These are phyloP conservation scores for Pseudomyrmex flavicornis DNA, from an alignment of 1,140 invertebrate species.

Conservation along the genomic window DNA sequence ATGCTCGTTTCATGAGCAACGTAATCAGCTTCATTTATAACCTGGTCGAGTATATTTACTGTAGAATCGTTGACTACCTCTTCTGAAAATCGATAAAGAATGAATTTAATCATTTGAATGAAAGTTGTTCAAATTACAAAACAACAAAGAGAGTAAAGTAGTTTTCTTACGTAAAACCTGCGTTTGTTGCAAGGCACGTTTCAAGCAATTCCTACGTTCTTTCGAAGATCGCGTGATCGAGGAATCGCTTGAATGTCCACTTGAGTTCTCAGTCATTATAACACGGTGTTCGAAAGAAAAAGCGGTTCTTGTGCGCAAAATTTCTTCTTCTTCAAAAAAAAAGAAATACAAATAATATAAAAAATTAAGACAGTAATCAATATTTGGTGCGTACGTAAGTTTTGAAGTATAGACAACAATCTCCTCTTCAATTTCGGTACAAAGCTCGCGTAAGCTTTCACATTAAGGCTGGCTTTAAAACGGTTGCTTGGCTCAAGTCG, in stretches of 20 bases:
- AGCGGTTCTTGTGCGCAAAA: too few relatives aligned
- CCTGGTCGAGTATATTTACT: slow-evolving; percentile 65
- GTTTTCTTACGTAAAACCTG: slow-evolving; percentile 68
- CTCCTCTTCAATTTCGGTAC: too few relatives aligned
- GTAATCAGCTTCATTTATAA: slow-evolving; percentile 69
- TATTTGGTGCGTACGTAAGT: too few relatives aligned
- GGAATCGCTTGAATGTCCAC: slow-evolving; percentile 35
- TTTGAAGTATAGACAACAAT: too few relatives aligned
- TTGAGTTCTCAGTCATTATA: neutral
- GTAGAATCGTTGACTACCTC: slow-evolving; percentile 49
- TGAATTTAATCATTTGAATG: slow-evolving; percentile 38
- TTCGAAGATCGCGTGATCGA: slow-evolving; percentile 56
- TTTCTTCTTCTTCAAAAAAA: neutral
- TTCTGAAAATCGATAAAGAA: slow-evolving; percentile 48
- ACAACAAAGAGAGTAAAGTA: neutral
- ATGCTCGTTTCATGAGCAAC: slow-evolving; percentile 71
- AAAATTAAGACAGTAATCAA: too few relatives aligned
- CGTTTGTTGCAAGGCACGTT: slow-evolving; percentile 48
- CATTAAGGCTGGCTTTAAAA: too few relatives aligned
- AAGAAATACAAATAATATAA: neutral
- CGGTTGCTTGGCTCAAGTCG: too few relatives aligned
- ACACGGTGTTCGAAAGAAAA: too few relatives aligned
- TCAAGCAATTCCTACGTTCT: slow-evolving; percentile 68
- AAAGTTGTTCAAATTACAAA: neutral
- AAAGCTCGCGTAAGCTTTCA: too few relatives aligned